Evolutionary conservation across 2,113 vertebrate genomes (phyloP), one percentile per base, ranked within the genome.

Genomic region (Hippocampus mohnikei): DNA sequence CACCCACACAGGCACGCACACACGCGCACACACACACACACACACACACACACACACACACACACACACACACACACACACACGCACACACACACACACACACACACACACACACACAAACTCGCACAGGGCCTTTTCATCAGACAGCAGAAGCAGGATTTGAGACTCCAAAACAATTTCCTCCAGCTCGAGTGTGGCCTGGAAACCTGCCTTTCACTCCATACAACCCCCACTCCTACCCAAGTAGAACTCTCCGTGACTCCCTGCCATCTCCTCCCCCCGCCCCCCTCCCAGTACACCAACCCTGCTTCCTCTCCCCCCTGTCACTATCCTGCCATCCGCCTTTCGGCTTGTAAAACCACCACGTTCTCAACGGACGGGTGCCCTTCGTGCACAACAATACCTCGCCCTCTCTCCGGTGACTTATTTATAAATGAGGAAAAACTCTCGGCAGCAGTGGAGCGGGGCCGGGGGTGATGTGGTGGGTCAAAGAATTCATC

Each of bases 91-190:
- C 59, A 60, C 25, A 69, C 68, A 59, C 46, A 68, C 69, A 74
- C 74, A 79, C 78, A 80, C 62, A 77, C 33, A 66, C 76, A 66
- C 64, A 71, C 59, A 62, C 18, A 65, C 67, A 58, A 37, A 64
- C 70, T 72, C 72, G 78, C 77, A 81, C 61, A 73, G 65, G 76
- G 5, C 76, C 75, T 81, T 86, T 88, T 84, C 81, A 90, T 89
- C 86, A 74, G 84, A 80, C 82, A 86, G 80, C 81, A 85, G 85
- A 81, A 88, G 80, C 81, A 85, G 85, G 82, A 88, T 89, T 89
- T 90, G 81, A 83, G 77, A 76, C 87, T 91, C 87, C 89, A 88
- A 88, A 91, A 91, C 88, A 87, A 91, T 89, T 91, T 90, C 88
- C 90, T 89, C 79, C 83, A 87, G 81, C 88, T 88, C 80, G 84